Evolutionary conservation across 2,113 vertebrate genomes (phyloP), one percentile per base, ranked within the genome.

Genomic region (Baryphthengus martii): DNA sequence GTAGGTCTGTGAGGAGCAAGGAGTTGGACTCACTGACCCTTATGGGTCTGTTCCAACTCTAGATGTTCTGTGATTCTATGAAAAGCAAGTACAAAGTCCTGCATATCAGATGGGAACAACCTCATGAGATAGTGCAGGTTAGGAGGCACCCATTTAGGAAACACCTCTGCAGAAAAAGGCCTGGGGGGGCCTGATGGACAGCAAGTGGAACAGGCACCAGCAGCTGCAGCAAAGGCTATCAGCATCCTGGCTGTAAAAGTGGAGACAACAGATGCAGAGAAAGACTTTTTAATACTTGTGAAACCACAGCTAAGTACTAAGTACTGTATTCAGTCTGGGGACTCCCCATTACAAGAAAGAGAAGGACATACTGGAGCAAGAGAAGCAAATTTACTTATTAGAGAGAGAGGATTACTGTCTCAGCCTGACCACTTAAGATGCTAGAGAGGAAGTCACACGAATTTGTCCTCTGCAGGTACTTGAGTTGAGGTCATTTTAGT

Each of bases 1-100:
- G 5, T 14, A 66, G 45, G 33, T 7, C 44, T 81, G 44, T 3
- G 0, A 67, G 7, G 33, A 39, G 24, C 33, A 53, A 11, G 24
- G 7, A 23, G 2, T 26, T 19, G 11, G 29, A 55, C 21, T 65
- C 0, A 0, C 3, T 50, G 13, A 14, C 33, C 1, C 10, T 49
- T 39, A 28, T 62, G 7, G 6, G 17, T 66, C 7, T 26, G 3
- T 71, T 71, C 5, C 39, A 52, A 28, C 13, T n/a, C 4, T 5
- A 63, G 12, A 39, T 24, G 47, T 56, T 58, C 47, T 65, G 17
- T 18, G 11, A 16, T 10, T 35, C 29, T 52, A 25, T 24, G 33
- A 68, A 68, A 55, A 85, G 4, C 16, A 93, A 59, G 65, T 55
- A 6, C 10, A 49, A 68, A 66, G 58, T 62, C 13, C 28, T 50